These are phyloP conservation scores for Brachyptera putata DNA, from an alignment of 2,888 invertebrate genomes.

Conservation along the genomic window DNA sequence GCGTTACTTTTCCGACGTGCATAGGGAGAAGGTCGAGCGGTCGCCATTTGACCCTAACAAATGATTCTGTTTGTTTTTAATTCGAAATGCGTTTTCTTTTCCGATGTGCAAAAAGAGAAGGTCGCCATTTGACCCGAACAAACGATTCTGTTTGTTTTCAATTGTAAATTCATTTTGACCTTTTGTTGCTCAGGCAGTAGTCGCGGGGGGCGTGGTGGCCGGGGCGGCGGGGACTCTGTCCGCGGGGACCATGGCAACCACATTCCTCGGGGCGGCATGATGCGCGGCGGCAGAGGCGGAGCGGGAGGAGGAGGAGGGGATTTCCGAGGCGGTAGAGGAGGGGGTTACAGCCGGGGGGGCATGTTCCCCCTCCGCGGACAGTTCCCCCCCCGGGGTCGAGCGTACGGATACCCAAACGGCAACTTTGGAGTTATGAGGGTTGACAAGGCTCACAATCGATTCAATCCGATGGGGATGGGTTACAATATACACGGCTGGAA, in stretches of 20 bases:
- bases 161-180: too few species aligned
- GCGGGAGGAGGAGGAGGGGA: constrained; percentile 15
- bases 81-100: too few species aligned
- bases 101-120: too few species aligned
- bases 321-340: constrained; percentile 16
- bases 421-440: constrained; percentile 32
- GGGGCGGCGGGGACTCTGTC: background rate
- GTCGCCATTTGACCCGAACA: too few species aligned
- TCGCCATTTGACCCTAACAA: too few species aligned
- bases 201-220: background rate
- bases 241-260: background rate
- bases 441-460: constrained; percentile 36
- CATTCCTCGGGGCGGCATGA: background rate
- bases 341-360: constrained; percentile 18
- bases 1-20: too few species aligned
- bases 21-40: too few species aligned
- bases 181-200: background rate
- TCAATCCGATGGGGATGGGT: constrained; percentile 38
- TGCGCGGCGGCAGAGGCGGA: constrained; percentile 10
- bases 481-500: too few species aligned
- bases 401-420: background rate
- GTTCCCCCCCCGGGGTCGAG: too few species aligned
- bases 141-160: too few species aligned
- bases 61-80: too few species aligned
- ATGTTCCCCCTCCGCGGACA: background rate